A percentile compares a stretch with the other conserved stretches of the same genome.
Conservation (phyloP, 2,797 vertebrate genomes). For the Poeciliopsis presidionis region DNA sequence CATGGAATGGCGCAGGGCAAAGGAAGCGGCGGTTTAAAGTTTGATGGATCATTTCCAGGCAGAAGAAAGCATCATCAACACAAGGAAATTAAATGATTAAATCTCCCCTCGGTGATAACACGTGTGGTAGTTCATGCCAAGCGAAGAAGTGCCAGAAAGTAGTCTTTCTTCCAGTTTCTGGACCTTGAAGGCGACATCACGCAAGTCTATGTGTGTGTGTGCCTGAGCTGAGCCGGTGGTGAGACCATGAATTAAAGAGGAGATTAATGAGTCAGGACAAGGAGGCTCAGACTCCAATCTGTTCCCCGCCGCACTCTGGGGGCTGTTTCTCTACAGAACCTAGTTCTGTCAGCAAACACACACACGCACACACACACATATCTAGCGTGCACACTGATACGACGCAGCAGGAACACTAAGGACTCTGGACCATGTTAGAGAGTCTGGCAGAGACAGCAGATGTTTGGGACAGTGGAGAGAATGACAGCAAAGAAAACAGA, state of each 20-base stretch:
- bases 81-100: constrained; percentile 55
- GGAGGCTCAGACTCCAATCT: constrained; percentile 79
- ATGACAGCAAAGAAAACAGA: constrained; percentile 5
- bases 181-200: constrained; percentile 29
- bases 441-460: constrained; percentile 34
- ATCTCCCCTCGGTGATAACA: constrained; percentile 29
- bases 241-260: constrained; percentile 79
- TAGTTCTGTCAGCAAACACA: constrained; percentile 72
- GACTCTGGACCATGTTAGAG: constrained; percentile 34
- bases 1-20: not conserved
- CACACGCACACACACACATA: constrained; percentile 27
- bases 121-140: constrained; percentile 33
- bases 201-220: constrained; percentile 30
- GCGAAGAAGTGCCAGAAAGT: constrained; percentile 6
- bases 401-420: constrained; percentile 32
- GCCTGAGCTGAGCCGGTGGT: constrained; percentile 54
- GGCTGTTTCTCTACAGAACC: constrained; percentile 61
- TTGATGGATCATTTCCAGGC: constrained; percentile 41
- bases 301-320: constrained; percentile 70
- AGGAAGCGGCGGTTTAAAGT: not conserved
- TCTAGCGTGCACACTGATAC: constrained; percentile 24
- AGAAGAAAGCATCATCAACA: constrained; percentile 15
- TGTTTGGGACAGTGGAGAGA: constrained; percentile 22
- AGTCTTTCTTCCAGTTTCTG: constrained; percentile 31
- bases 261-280: constrained; percentile 83